phyloP scores from a whole-genome alignment of 1,140 invertebrate genomes.

The Papilio dardanus region DNA sequence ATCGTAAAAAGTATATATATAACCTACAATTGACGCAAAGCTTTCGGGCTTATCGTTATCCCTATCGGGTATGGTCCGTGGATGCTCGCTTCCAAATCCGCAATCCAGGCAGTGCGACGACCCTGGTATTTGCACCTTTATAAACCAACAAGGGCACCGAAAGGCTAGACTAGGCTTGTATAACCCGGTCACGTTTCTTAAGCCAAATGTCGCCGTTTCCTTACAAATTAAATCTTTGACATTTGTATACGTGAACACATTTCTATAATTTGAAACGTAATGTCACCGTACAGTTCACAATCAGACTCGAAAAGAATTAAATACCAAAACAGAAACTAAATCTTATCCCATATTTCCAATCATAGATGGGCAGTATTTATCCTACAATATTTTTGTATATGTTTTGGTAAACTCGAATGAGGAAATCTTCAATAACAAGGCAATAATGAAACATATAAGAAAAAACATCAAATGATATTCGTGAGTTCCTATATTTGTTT shows the following conservation, averaged over 20 bases:
- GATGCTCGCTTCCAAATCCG: conserved; percentile 55
- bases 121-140: conserved; percentile 61
- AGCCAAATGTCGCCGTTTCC: neutral
- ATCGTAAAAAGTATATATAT: neutral
- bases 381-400: too few relatives aligned
- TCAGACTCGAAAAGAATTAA: neutral
- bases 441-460: neutral
- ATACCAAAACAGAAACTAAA: neutral
- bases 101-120: conserved; percentile 69
- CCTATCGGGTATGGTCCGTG: conserved; percentile 3
- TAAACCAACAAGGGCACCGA: conserved; percentile 48
- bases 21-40: neutral
- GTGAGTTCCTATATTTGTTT: conserved; percentile 7
- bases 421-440: neutral
- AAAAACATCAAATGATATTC: conserved; percentile 10
- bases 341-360: too few relatives aligned
- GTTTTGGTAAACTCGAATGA: neutral
- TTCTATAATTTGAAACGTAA: neutral
- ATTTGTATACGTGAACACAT: too few relatives aligned
- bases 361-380: too few relatives aligned
- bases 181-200: neutral
- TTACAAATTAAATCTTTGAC: too few relatives aligned
- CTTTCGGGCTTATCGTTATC: conserved; percentile 3
- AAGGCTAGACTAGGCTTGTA: conserved; percentile 44
- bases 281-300: neutral